Evolutionary conservation across 2,113 vertebrate genomes (phyloP).

Genomic region (Alouatta palliata): DNA sequence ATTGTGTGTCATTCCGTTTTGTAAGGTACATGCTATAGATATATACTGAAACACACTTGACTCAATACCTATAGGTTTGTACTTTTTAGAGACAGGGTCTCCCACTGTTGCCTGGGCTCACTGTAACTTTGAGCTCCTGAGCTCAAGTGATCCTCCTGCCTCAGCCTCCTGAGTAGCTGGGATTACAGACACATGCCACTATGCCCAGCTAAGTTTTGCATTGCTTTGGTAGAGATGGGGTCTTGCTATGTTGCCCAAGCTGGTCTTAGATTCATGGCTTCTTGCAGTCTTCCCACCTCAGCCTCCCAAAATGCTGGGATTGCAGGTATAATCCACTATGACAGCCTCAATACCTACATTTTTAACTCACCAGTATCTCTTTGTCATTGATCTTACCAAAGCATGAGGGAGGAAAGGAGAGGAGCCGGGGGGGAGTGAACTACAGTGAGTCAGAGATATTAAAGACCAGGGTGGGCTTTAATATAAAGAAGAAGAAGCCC

Average conservation of each 20-base stretch:
- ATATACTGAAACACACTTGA: background rate
- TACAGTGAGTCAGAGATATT: background rate
- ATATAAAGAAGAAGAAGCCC: too few species aligned
- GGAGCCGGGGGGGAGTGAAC: too few species aligned
- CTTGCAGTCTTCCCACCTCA: background rate
- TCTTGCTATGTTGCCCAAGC: background rate
- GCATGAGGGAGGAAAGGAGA: background rate
- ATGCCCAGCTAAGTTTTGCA: background rate
- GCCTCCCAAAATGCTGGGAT: background rate
- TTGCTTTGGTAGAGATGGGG: background rate
- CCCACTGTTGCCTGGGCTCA: background rate
- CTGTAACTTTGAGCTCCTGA: background rate
- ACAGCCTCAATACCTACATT: background rate
- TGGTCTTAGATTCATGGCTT: background rate
- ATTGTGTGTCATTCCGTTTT: background rate
- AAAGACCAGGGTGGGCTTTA: too few species aligned
- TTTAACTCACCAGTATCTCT: background rate
- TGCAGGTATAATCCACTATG: background rate
- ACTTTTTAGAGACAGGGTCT: too few species aligned
- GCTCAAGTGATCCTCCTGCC: background rate
- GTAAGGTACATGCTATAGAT: too few species aligned
- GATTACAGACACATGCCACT: background rate
- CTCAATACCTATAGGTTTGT: too few species aligned
- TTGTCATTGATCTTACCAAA: background rate
- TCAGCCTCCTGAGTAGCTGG: background rate